Evolutionary conservation across 2,113 vertebrate genomes (phyloP).

Genomic region (Carassius gibelio): DNA sequence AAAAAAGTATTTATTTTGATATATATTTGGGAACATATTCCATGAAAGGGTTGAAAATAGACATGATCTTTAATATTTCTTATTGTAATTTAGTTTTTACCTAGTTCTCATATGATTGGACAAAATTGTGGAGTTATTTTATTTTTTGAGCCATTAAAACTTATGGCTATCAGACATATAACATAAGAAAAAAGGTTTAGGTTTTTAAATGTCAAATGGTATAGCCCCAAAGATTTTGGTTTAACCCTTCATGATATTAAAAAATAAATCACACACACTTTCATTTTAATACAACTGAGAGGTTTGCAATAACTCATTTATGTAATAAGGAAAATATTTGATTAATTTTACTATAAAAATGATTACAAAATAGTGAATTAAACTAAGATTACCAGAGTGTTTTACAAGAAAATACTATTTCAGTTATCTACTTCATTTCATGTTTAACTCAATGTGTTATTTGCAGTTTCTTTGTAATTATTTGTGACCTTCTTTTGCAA

Average conservation of each 20-base stretch:
- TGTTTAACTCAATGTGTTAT: not conserved
- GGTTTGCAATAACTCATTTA: no score
- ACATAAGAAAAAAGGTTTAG: not conserved
- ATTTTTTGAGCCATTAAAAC: not conserved
- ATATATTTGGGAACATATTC: no score
- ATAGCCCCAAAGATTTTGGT: not conserved
- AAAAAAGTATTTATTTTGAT: no score
- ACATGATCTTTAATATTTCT: no score
- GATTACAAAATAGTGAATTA: no score
- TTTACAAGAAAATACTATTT: not conserved
- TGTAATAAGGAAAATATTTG: not conserved
- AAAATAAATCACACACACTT: no score
- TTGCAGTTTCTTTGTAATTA: not conserved
- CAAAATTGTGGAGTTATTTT: not conserved
- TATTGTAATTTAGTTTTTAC: not conserved
- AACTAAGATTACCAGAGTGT: no score
- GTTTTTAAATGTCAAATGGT: not conserved
- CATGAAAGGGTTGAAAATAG: no score
- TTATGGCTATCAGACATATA: not conserved
- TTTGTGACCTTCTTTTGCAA: no score
- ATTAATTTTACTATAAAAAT: not conserved
- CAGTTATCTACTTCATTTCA: not conserved
- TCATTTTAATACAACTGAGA: no score
- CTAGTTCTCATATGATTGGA: not conserved
- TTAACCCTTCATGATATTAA: no score